A percentile compares a stretch with the other conserved stretches of the same genome.
phyloP scores from a whole-genome alignment of 2,797 vertebrate species.

The Pogonophryne albipinna region DNA sequence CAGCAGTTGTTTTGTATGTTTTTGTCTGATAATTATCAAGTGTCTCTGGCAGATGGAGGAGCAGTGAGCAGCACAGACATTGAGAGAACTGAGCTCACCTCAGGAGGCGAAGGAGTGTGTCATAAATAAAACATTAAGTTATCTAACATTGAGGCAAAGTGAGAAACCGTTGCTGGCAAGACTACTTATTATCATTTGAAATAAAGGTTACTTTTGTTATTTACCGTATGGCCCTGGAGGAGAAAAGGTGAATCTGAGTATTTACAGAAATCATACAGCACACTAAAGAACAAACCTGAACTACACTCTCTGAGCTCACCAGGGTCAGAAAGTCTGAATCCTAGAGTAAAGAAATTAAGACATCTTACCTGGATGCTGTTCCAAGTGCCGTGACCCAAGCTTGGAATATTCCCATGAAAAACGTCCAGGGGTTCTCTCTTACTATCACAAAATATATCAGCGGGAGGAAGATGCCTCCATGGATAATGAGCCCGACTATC shows the following conservation, averaged over 20 bases:
- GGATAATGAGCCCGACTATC: conserved; percentile 96
- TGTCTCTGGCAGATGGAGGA: conserved; percentile 25
- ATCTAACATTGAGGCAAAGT: conserved; percentile 28
- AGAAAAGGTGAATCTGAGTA: neutral
- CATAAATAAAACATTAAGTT: conserved; percentile 57
- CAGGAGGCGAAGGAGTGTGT: conserved; percentile 25
- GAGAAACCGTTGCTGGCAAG: conserved; percentile 6
- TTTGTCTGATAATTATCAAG: conserved; percentile 39
- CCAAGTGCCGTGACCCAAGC: conserved; percentile 99
- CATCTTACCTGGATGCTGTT: conserved; percentile 96
- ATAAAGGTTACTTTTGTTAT: conserved; percentile 24
- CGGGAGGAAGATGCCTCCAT: conserved; percentile 96
- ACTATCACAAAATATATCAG: conserved; percentile 96
- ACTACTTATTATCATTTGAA: conserved; percentile 16
- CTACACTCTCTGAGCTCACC: neutral
- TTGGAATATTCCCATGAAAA: conserved; percentile 98
- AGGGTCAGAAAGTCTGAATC: neutral
- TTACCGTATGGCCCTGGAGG: neutral
- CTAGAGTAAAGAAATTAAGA: neutral
- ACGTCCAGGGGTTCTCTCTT: conserved; percentile 93
- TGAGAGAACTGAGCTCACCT: conserved; percentile 44
- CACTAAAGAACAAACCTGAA: neutral
- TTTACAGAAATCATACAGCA: neutral
- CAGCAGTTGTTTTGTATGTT: conserved; percentile 40
- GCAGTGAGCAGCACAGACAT: conserved; percentile 18